phyloP scores from a whole-genome alignment of 2,113 vertebrate genomes.

The Cyphomyrus discorhynchus region DNA sequence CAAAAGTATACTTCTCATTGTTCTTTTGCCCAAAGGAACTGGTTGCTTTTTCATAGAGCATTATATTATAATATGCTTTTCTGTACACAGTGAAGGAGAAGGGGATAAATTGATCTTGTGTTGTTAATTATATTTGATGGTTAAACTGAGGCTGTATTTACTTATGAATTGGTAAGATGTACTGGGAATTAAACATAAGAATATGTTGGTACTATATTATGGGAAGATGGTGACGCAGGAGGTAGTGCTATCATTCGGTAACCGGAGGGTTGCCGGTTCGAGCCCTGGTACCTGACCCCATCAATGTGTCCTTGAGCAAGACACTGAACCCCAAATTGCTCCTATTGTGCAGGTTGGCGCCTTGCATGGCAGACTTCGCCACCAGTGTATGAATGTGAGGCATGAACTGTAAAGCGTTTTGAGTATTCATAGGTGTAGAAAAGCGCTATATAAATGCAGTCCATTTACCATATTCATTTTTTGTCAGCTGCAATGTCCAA shows the following conservation, averaged over 20 bases:
- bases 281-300: no score
- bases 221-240: no score
- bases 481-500: not conserved
- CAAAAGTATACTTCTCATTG: not conserved
- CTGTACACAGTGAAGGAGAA: not conserved
- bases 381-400: no score
- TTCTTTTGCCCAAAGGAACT: not conserved
- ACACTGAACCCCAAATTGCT: no score
- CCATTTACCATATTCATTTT: not conserved
- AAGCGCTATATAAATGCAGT: no score
- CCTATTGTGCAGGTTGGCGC: no score
- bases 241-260: no score
- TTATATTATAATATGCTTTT: not conserved
- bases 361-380: no score
- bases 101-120: not conserved
- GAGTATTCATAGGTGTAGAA: no score
- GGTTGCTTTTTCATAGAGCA: not conserved
- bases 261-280: no score
- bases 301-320: no score
- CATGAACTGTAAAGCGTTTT: no score
- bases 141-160: not conserved
- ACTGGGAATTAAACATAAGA: not conserved
- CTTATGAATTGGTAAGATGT: not conserved
- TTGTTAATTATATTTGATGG: not conserved
- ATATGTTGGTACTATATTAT: not conserved